Conservation (phyloP, 2,797 vertebrate genomes). For the Merluccius polli region DNA sequence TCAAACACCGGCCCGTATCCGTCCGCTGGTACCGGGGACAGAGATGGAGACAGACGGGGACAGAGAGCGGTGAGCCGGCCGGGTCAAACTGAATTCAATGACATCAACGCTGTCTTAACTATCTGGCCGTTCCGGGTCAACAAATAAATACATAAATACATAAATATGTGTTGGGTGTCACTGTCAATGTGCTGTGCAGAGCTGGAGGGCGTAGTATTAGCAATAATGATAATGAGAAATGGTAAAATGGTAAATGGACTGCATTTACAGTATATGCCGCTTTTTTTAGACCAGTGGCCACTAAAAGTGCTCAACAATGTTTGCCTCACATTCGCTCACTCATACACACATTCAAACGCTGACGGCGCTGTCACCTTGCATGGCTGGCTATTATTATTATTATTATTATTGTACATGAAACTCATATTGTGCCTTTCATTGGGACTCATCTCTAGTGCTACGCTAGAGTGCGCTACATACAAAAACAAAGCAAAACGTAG, state of each 20-base stretch:
- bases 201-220: neutral
- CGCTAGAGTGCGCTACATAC: too few species aligned
- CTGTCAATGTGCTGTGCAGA: neutral
- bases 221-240: neutral
- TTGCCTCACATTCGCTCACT: too few species aligned
- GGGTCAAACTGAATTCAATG: too few species aligned
- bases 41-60: constrained; percentile 23
- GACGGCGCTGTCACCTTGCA: too few species aligned
- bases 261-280: too few species aligned
- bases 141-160: constrained; percentile 24
- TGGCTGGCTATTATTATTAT: too few species aligned
- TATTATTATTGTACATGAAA: neutral
- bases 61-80: neutral
- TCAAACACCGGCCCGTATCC: constrained; percentile 94
- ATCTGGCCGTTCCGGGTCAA: constrained; percentile 47
- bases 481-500: neutral
- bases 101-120: constrained; percentile 2
- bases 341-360: too few species aligned
- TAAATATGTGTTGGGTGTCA: neutral
- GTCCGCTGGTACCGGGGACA: constrained; percentile 69
- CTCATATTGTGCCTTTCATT: too few species aligned
- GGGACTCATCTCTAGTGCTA: too few species aligned
- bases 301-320: too few species aligned
- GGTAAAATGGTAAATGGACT: too few species aligned
- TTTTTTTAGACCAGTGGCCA: too few species aligned